phyloP scores from a whole-genome alignment of 2,888 invertebrate genomes.

The Escarpia spicata region DNA sequence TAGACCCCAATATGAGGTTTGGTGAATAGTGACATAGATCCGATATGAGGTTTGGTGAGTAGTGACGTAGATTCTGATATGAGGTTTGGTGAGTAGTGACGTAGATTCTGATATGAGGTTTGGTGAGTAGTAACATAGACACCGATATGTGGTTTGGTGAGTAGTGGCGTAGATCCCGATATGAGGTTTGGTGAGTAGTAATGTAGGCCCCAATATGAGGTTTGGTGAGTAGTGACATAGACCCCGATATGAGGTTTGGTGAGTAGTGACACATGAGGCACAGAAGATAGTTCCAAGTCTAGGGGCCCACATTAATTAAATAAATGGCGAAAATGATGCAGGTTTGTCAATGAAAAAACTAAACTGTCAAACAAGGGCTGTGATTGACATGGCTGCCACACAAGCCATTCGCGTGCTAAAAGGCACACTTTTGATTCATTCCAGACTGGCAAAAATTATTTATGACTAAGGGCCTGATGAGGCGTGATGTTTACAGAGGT shows the following conservation, averaged over 20 bases:
- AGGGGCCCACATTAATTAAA: too few species aligned
- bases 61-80: background rate
- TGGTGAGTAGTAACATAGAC: slow-evolving; percentile 42
- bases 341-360: too few species aligned
- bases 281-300: too few species aligned
- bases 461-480: too few species aligned
- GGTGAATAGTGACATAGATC: slow-evolving; percentile 43
- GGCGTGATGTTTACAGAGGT: too few species aligned
- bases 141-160: slow-evolving; percentile 49
- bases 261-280: too few species aligned
- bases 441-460: too few species aligned
- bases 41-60: slow-evolving; percentile 49
- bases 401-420: too few species aligned
- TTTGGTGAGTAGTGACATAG: slow-evolving; percentile 40
- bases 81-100: slow-evolving; percentile 34
- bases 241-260: background rate
- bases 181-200: background rate
- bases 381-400: too few species aligned
- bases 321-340: too few species aligned
- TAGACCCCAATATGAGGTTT: background rate
- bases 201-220: slow-evolving; percentile 50
- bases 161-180: background rate
- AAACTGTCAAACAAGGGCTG: too few species aligned
- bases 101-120: background rate
- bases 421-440: too few species aligned